Conservation (phyloP, 1,140 invertebrate species). For the Manduca sexta region DNA sequence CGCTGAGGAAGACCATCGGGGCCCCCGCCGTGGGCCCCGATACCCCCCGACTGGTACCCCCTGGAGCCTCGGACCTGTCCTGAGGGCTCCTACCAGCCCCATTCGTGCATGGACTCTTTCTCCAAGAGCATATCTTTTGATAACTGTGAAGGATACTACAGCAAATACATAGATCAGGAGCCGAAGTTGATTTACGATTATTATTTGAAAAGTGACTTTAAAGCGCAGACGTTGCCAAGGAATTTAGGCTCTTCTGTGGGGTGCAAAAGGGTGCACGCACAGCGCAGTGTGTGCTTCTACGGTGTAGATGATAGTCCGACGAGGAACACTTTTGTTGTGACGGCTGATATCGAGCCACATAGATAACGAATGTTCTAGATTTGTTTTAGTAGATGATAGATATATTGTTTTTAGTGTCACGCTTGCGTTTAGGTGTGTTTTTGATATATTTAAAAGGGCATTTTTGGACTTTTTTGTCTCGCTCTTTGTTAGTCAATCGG, state of each 20-base stretch:
- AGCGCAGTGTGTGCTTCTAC: slow-evolving; percentile 53
- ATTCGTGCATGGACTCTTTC: slow-evolving; percentile 29
- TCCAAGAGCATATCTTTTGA: slow-evolving; percentile 47
- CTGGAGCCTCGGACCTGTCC: slow-evolving; percentile 45
- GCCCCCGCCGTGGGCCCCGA: slow-evolving; percentile 61
- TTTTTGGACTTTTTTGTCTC: too few relatives aligned
- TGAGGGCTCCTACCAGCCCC: slow-evolving; percentile 47
- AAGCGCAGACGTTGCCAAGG: slow-evolving; percentile 53
- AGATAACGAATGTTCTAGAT: slow-evolving; percentile 37
- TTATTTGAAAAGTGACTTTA: slow-evolving; percentile 58
- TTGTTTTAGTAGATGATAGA: background rate
- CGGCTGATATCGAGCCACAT: slow-evolving; percentile 47
- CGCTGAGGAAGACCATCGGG: slow-evolving; percentile 66
- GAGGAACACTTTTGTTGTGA: slow-evolving; percentile 41
- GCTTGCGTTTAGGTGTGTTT: too few relatives aligned
- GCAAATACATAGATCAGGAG: slow-evolving; percentile 53
- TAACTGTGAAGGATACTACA: slow-evolving; percentile 52
- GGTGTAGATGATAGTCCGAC: slow-evolving; percentile 30
- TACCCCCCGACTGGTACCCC: slow-evolving; percentile 39
- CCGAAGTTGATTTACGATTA: slow-evolving; percentile 57
- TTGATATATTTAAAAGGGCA: too few relatives aligned
- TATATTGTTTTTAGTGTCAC: too few relatives aligned
- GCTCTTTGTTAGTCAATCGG: too few relatives aligned
- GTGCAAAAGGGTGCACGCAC: slow-evolving; percentile 37
- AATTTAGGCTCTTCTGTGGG: slow-evolving; percentile 52